These are phyloP conservation scores for Chalcis sispes DNA, from an alignment of 2,888 invertebrate genomes.

Conservation along the genomic window DNA sequence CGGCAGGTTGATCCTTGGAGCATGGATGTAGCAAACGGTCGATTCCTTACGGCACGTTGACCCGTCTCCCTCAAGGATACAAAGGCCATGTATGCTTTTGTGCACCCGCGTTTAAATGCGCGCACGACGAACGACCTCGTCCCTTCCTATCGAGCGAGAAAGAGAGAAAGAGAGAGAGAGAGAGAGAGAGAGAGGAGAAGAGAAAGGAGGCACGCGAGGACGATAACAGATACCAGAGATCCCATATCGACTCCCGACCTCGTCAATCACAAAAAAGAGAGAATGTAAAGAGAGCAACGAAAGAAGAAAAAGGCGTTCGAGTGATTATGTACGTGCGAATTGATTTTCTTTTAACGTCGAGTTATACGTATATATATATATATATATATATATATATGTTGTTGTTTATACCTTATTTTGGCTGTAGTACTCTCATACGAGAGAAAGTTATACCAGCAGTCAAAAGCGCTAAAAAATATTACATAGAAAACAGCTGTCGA, in stretches of 20 bases:
- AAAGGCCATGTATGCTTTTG: constrained; percentile 13
- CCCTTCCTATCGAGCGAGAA: constrained; percentile 23
- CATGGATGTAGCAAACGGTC: not conserved
- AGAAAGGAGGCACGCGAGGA: not conserved
- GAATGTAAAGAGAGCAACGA: constrained; percentile 29
- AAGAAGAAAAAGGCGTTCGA: constrained; percentile 45
- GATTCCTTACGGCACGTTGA: constrained; percentile 32
- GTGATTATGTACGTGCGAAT: no score
- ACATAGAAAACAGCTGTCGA: no score
- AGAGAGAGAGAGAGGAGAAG: not conserved
- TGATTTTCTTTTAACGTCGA: no score
- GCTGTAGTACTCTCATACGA: not conserved
- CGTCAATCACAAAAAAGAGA: no score
- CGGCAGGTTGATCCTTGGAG: constrained; percentile 39
- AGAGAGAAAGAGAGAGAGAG: not conserved
- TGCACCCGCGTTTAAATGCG: constrained; percentile 12
- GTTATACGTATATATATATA: no score
- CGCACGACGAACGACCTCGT: constrained; percentile 43
- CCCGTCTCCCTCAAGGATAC: constrained; percentile 43
- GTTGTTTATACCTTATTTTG: not conserved
- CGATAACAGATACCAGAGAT: constrained; percentile 13
- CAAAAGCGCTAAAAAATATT: no score
- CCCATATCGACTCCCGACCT: constrained; percentile 20
- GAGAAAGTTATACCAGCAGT: not conserved
- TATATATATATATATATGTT: no score